Base-by-base conservation (phyloP, 2,113 vertebrate species). In the Ahaetulla prasina region DNA sequence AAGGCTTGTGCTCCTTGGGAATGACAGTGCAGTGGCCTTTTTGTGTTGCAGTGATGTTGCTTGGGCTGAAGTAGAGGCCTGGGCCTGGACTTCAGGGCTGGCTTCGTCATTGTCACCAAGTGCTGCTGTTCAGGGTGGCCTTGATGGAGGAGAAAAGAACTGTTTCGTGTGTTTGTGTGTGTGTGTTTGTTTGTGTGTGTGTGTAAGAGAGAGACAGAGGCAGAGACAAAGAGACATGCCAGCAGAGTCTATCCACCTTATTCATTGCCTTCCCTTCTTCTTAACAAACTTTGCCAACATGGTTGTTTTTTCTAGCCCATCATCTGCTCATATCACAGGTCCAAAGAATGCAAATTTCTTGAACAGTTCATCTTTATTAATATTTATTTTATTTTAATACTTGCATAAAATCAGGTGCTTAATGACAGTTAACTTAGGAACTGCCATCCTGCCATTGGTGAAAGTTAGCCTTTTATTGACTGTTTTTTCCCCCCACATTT, bases 401-500 rank as follows among this genome's bases (percentile, higher is more conserved):
- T 84, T 80, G 8, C 35, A 35, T 43, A 55, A 45, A 91, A 45
- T 55, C 52, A 87, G 35, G 74, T 43, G 35, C 52, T 39, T 39
- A 57, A 88, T 57, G 53, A 25, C 6, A 0, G 10, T 88, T 53
- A 57, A 55, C 18, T 45, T 55, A 43, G 52, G 4, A 87, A 87
- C 9, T 43, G 52, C 52, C 6, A 16, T 87, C 74, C n/a, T 80
- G 35, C 7, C 60, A 0, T 68, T 35, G 39, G 3, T 80, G 91
- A 47, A 88, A 87, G 8, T 92, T 49, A 20, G 2, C 92, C 89
- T 94, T 92, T 94, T 10, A 39, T 11, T 60, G 60, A 30, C 54
- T 91, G 20, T 91, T 18, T 87, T 35, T 85, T 88, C 18, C 45
- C 45, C 45, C 45, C 74, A 80, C 8, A 74, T 74, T 74, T 5